Evolutionary conservation across 2,113 vertebrate species (phyloP).

Genomic region (Macaca mulatta): DNA sequence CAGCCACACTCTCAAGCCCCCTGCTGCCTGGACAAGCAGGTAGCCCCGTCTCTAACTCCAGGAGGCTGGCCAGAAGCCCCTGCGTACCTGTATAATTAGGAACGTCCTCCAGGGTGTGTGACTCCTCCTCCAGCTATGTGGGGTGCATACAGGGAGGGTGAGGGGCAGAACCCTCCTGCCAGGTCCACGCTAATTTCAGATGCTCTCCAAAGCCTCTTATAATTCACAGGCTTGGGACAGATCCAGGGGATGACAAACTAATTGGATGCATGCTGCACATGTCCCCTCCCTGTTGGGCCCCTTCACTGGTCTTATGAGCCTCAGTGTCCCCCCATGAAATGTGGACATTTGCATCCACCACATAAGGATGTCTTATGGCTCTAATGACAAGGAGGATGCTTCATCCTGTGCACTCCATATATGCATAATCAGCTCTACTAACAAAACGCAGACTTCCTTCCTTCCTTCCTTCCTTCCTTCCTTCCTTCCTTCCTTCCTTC

Average conservation of each 20-base stretch:
- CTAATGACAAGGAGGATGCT: rapidly evolving
- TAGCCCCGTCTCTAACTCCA: background rate
- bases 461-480: too few species aligned
- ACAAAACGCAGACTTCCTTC: background rate
- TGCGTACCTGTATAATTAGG: background rate
- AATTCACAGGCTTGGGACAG: background rate
- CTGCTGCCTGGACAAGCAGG: background rate
- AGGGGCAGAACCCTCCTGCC: background rate
- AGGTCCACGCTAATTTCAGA: background rate
- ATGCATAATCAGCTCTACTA: background rate
- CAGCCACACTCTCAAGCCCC: background rate
- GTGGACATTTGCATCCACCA: too few species aligned
- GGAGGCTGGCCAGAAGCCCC: background rate
- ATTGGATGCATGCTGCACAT: rapidly evolving
- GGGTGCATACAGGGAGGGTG: background rate
- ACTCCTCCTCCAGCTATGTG: background rate
- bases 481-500: too few species aligned
- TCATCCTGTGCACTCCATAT: background rate
- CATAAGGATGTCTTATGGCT: background rate
- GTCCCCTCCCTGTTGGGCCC: background rate
- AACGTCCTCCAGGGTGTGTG: background rate
- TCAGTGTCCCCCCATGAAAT: background rate
- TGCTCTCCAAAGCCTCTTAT: background rate
- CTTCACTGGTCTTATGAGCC: background rate
- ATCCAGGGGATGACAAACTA: background rate